These are phyloP conservation scores for Rhineura floridana DNA, from an alignment of 2,113 vertebrate genomes.

Conservation along the genomic window DNA sequence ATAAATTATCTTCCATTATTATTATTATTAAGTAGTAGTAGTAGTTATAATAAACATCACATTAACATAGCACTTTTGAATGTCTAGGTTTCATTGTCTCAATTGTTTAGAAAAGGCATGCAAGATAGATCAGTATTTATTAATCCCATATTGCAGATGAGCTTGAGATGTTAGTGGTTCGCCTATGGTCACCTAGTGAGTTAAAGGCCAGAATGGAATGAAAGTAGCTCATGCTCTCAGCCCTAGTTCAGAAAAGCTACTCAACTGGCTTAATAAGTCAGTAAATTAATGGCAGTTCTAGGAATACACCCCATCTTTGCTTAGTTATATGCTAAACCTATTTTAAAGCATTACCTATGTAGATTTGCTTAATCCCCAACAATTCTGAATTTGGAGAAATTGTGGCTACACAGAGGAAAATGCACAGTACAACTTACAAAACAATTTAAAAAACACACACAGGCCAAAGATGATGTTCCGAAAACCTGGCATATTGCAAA, in stretches of 20 bases:
- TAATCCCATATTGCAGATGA: neutral
- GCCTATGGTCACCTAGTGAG: neutral
- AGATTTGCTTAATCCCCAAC: no score
- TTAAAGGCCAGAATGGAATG: neutral
- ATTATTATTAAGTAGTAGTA: no score
- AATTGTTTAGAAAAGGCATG: no score
- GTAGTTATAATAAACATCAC: neutral
- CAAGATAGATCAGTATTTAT: neutral
- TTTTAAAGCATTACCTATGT: neutral
- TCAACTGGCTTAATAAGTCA: neutral
- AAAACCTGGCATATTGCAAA: neutral
- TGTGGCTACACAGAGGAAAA: neutral
- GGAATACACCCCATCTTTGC: neutral
- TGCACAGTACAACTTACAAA: fast-evolving
- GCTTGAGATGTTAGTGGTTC: neutral
- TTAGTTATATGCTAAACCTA: neutral
- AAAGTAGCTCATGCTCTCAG: neutral
- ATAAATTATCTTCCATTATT: no score
- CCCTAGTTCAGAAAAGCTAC: neutral
- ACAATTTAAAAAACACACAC: no score
- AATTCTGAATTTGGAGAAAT: fast-evolving
- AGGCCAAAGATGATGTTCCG: no score
- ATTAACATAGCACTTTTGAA: neutral
- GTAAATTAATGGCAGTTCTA: neutral
- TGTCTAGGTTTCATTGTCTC: neutral